A percentile compares a stretch with the other conserved stretches of the same genome.
These are phyloP conservation scores for Amphiprion clarkii DNA, from an alignment of 2,797 vertebrate genomes.

Conservation along the genomic window DNA sequence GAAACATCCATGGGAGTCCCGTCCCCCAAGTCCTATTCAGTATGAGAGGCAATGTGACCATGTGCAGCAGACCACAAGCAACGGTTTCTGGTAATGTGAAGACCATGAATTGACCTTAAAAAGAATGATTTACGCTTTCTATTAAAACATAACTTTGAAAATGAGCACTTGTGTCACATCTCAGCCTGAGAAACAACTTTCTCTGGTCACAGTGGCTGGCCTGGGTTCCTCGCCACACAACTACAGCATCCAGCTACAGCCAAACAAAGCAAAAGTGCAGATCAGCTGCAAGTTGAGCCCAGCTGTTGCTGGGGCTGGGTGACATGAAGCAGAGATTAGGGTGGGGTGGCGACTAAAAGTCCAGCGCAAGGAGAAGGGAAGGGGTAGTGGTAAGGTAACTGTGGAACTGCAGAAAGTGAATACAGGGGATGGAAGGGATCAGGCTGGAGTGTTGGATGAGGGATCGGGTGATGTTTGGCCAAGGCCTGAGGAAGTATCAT, in stretches of 20 bases:
- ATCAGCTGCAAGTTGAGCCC: constrained; percentile 83
- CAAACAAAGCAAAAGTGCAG: constrained; percentile 71
- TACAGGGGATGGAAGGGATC: constrained; percentile 69
- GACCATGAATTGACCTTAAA: no score
- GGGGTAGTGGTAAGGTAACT: constrained; percentile 36
- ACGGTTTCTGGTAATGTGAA: no score
- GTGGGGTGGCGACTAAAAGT: constrained; percentile 52
- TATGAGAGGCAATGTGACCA: no score
- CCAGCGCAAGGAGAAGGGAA: constrained; percentile 51
- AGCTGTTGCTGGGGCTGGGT: constrained; percentile 68
- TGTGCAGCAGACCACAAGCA: no score
- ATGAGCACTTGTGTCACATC: constrained; percentile 1
- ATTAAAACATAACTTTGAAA: constrained; percentile 2
- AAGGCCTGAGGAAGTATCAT: constrained; percentile 86
- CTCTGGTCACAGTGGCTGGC: constrained; percentile 11
- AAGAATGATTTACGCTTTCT: no score
- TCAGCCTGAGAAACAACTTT: constrained; percentile 3
- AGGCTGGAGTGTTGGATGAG: constrained; percentile 62
- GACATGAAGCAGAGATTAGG: constrained; percentile 40
- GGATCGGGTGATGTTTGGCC: constrained; percentile 85
- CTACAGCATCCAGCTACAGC: constrained; percentile 41
- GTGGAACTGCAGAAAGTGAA: constrained; percentile 62
- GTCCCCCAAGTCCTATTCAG: no score
- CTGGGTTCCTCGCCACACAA: constrained; percentile 13
- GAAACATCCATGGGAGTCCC: no score